These are phyloP conservation scores for Amphimallon solstitiale DNA, from an alignment of 2,888 invertebrate genomes.

Conservation along the genomic window DNA sequence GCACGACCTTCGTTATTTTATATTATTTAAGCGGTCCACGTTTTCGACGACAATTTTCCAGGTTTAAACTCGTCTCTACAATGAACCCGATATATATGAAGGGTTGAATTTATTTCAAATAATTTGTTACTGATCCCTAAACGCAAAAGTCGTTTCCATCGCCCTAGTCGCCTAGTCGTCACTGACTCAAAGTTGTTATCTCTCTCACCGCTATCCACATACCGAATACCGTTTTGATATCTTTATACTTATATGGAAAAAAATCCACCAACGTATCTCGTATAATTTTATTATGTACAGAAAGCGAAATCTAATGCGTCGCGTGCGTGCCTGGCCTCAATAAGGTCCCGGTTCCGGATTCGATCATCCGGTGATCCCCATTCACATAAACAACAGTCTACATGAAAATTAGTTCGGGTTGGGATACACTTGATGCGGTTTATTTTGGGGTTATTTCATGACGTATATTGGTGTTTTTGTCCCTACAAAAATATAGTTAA, in stretches of 20 bases:
- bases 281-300: conserved; percentile 38
- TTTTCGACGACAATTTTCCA: conserved; percentile 16
- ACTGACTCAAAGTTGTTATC: conserved; percentile 2
- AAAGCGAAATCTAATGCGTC: conserved; percentile 32
- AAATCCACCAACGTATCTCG: conserved; percentile 31
- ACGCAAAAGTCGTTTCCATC: neutral
- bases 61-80: conserved; percentile 15
- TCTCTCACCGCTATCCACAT: conserved; percentile 2
- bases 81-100: conserved; percentile 23
- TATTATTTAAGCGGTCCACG: conserved; percentile 24
- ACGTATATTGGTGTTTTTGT: too few species aligned
- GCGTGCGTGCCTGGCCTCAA: conserved; percentile 35
- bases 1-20: neutral
- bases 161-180: neutral
- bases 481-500: too few species aligned
- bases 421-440: conserved; percentile 22
- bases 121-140: conserved; percentile 23
- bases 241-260: conserved; percentile 31
- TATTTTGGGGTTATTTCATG: conserved; percentile 5
- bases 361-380: conserved; percentile 27
- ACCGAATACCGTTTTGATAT: conserved; percentile 22
- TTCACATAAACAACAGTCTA: conserved; percentile 31
- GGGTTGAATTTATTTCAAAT: conserved; percentile 28
- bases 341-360: conserved; percentile 35
- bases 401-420: conserved; percentile 24